phyloP scores from a whole-genome alignment of 2,113 vertebrate species.

The Oreotragus oreotragus region DNA sequence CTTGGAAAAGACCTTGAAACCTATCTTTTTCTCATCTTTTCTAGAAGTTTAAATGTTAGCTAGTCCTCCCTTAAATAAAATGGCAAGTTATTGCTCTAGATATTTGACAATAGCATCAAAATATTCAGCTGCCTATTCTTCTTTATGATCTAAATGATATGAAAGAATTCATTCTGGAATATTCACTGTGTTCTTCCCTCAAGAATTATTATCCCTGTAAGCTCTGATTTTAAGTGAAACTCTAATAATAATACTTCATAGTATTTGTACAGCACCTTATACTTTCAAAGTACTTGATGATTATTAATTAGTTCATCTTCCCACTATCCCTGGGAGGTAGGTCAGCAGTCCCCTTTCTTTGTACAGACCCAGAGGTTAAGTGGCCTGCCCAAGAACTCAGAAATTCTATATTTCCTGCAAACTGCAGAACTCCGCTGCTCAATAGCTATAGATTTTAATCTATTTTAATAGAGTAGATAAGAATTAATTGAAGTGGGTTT shows the following conservation, averaged over 20 bases:
- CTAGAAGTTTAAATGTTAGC: neutral
- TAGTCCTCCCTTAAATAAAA: neutral
- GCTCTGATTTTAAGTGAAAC: slow-evolving; percentile 28
- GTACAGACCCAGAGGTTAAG: neutral
- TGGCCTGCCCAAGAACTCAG: neutral
- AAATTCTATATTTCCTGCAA: neutral
- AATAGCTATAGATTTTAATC: neutral
- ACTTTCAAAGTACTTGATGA: neutral
- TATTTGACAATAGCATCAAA: neutral
- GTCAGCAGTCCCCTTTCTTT: neutral
- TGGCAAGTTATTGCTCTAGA: neutral
- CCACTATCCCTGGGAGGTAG: neutral
- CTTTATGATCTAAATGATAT: slow-evolving; percentile 15
- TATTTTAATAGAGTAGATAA: neutral
- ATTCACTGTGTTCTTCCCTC: neutral
- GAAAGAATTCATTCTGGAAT: neutral
- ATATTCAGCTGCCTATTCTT: neutral
- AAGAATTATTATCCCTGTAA: neutral
- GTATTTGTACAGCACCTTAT: neutral
- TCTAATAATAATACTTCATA: neutral
- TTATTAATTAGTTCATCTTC: slow-evolving; percentile 9
- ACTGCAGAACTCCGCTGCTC: neutral
- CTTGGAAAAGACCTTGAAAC: neutral
- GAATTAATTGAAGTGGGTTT: neutral
- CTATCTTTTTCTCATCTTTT: neutral